Base-by-base conservation (phyloP, 2,888 invertebrate species). In the Drosophila suboccidentalis region DNA sequence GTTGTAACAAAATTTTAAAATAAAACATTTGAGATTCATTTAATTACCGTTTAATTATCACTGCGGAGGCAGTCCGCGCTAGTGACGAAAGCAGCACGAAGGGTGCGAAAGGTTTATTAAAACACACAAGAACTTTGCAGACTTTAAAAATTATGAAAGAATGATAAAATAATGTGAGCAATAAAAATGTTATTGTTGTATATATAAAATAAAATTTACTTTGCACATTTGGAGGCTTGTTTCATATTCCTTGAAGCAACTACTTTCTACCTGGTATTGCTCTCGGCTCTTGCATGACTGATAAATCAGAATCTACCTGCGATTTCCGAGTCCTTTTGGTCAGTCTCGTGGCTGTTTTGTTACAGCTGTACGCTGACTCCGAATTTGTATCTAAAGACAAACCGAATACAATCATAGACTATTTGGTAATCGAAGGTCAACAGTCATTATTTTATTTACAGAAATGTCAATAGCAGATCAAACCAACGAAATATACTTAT, bases 281-380 rank as follows among this genome's bases (percentile, higher is more conserved):
- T n/a, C 19, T 3, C 15, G 39, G 39, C 8, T 39, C 39, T 15
- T 39, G 29, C 15, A 1, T 39, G 39, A 38, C 39, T 15, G 15
- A 39, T 39, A 39, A 39, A 8, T 39, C 15, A 15, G 19, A 43
- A 43, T 19, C 19, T 43, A 43, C 43, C 43, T 43, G 43, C 43
- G 11, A 19, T n/a, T 11, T 43, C 1, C 10, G 41, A 19, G 17
- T 19, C 41, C 41, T 41, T 41, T 11, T 4, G 11, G 17, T 10
- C 41, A 41, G 9, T 41, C 17, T 10, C 17, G 15, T 41, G 17
- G 17, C 17, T 41, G 17, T 43, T 43, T 43, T 43, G 17, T 43
- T 43, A 43, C 17, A 19, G 43, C 19, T 43, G 4, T 19, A 19
- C 19, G 10, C 17, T 9, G 15, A 1, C 15, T 4, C 4, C 9